Evolutionary conservation across 2,797 vertebrate species (phyloP).

Genomic region (Salarias fasciatus): DNA sequence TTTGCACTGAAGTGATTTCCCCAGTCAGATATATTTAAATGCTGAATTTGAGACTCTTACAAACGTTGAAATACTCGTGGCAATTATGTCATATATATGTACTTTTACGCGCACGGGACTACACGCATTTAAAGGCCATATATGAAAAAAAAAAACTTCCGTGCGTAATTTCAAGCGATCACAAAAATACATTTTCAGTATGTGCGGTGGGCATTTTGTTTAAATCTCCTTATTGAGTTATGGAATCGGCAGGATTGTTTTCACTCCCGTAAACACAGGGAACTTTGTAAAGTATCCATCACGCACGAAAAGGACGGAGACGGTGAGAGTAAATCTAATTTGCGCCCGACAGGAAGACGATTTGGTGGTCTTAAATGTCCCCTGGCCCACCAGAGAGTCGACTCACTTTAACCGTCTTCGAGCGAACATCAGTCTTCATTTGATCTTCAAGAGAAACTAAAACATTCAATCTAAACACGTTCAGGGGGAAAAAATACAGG

Average conservation of each 20-base stretch:
- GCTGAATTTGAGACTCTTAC: conserved; percentile 3
- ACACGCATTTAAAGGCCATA: neutral
- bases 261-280: conserved; percentile 47
- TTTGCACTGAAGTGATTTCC: conserved; percentile 19
- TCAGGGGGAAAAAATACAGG: neutral
- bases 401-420: conserved; percentile 34
- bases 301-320: conserved; percentile 52
- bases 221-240: conserved; percentile 38
- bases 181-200: neutral
- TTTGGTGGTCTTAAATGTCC: conserved; percentile 49
- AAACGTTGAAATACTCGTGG: conserved; percentile 3
- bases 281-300: conserved; percentile 63
- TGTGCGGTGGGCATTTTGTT: neutral
- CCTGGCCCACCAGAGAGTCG: conserved; percentile 50
- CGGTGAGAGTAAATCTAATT: conserved; percentile 71
- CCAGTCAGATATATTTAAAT: conserved; percentile 6
- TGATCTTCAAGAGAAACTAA: conserved; percentile 26
- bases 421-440: conserved; percentile 24
- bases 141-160: neutral
- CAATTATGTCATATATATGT: neutral
- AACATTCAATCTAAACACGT: neutral
- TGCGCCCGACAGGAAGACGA: conserved; percentile 60
- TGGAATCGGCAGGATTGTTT: conserved; percentile 53
- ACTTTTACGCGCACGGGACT: conserved; percentile 4
- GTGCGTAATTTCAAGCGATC: neutral